phyloP scores from a whole-genome alignment of 2,888 invertebrate species.

The Nephrotoma flavescens region DNA sequence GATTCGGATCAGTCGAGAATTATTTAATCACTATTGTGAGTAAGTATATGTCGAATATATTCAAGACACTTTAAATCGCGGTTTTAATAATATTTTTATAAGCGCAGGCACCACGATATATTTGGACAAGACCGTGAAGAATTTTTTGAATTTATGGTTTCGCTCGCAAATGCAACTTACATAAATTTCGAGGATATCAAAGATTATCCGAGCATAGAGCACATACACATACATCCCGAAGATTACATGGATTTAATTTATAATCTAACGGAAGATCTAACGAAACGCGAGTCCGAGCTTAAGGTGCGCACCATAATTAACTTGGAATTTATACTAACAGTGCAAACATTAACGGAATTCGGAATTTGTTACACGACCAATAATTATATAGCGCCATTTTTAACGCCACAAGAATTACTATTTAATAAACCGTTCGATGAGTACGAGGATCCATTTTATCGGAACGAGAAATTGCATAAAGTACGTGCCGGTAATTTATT shows the following conservation, averaged over 20 bases:
- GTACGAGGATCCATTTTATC: neutral
- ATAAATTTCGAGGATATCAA: slow-evolving; percentile 26
- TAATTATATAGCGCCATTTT: slow-evolving; percentile 17
- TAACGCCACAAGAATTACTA: slow-evolving; percentile 17
- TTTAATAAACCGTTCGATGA: neutral
- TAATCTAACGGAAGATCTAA: slow-evolving; percentile 22
- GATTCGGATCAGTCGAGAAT: slow-evolving; percentile 19
- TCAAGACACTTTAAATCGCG: neutral
- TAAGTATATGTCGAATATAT: slow-evolving; percentile 12
- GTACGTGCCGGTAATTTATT: slow-evolving; percentile 19
- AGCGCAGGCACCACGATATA: slow-evolving; percentile 9
- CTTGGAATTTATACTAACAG: slow-evolving; percentile 13
- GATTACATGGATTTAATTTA: slow-evolving; percentile 29
- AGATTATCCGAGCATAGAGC: slow-evolving; percentile 17
- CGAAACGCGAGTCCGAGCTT: slow-evolving; percentile 6
- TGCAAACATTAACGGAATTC: slow-evolving; percentile 28
- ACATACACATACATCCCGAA: slow-evolving; percentile 19
- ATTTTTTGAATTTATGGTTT: slow-evolving; percentile 23
- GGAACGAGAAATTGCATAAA: slow-evolving; percentile 5
- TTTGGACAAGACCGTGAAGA: slow-evolving; percentile 8
- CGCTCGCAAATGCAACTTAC: slow-evolving; percentile 28
- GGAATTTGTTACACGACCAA: slow-evolving; percentile 29
- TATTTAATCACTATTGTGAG: slow-evolving; percentile 21
- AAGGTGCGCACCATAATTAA: slow-evolving; percentile 19
- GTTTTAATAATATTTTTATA: neutral